Conservation (phyloP, 2,113 vertebrate genomes). For the Halcyon malimbica region DNA sequence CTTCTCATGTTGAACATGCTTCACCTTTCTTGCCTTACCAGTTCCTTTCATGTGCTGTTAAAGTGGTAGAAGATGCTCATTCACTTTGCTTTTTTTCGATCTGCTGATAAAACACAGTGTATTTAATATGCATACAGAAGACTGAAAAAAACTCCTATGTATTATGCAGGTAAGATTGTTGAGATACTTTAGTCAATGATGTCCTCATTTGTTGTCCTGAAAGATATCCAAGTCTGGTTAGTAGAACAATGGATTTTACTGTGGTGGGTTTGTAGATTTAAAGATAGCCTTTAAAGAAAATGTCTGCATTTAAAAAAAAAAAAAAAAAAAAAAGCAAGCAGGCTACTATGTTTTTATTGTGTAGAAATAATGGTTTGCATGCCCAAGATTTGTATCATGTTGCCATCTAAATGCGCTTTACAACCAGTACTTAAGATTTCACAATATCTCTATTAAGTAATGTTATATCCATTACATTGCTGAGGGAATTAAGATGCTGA, state of each 20-base stretch:
- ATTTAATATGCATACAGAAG: neutral
- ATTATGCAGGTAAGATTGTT: neutral
- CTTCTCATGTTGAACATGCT: neutral
- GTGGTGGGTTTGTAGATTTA: neutral
- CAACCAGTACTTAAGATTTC: neutral
- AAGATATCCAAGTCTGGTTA: neutral
- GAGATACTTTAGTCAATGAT: neutral
- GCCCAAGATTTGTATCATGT: neutral
- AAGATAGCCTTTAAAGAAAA: neutral
- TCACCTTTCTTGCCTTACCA: neutral
- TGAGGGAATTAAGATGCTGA: neutral
- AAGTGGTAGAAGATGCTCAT: neutral
- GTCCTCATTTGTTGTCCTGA: slow-evolving; percentile 3
- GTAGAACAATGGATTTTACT: slow-evolving; percentile 24
- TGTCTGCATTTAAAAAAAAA: neutral
- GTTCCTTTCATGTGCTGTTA: neutral
- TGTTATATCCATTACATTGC: neutral
- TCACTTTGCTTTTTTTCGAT: neutral
- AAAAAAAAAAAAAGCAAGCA: neutral
- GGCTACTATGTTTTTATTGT: neutral
- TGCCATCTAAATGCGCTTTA: neutral
- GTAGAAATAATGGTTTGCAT: neutral
- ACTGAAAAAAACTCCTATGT: neutral
- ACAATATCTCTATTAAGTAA: neutral
- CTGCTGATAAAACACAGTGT: neutral